Evolutionary conservation across 2,888 invertebrate species (phyloP), one percentile per base, ranked within the genome.

Genomic region (Nudaria mundana): DNA sequence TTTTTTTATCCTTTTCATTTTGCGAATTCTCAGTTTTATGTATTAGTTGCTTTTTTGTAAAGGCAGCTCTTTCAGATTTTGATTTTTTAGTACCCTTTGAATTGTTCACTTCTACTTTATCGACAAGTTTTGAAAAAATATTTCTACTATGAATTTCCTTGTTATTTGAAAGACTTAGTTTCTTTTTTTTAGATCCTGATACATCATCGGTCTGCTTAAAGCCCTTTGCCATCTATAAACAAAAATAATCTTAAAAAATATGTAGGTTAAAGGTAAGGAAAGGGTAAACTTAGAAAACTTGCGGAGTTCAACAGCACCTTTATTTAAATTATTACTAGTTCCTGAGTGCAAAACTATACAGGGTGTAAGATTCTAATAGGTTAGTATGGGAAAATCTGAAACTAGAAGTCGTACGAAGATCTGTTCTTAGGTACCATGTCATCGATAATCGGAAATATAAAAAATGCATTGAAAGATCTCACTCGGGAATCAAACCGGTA

Each of bases 81-180:
- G 3, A 11, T 14, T 30, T 52, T 25, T 30, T 44, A 5, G n/a
- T 10, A 16, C 23, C 5, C 5, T 14, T 24, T 4, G 18, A 4
- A 7, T 30, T 38, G 2, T 7, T 3, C 4, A 42, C 32, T 48
- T 44, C 49, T 5, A 23, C 30, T 24, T 40, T 56, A 30, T 44
- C 34, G 6, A 52, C 40, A 26, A 37, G 42, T 5, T 56, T 54
- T 1, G 56, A 15, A n/a, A 8, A 7, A 32, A 56, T 2, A 4
- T 53, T 53, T 7, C 32, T 34, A 3, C 38, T 35, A 3, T 12
- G 20, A 3, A 28, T 12, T 3, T 13, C 14, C 7, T 28, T 28
- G 2, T 2, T 28, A 11, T 35, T n/a, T 7, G 13, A 20, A 2
- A 3, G 3, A 20, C 10, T 23, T 13, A 7, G 14, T 0, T 11